A percentile compares a stretch with the other conserved stretches of the same genome.
Conservation (phyloP, 2,113 vertebrate species). For the Mustela nigripes region DNA sequence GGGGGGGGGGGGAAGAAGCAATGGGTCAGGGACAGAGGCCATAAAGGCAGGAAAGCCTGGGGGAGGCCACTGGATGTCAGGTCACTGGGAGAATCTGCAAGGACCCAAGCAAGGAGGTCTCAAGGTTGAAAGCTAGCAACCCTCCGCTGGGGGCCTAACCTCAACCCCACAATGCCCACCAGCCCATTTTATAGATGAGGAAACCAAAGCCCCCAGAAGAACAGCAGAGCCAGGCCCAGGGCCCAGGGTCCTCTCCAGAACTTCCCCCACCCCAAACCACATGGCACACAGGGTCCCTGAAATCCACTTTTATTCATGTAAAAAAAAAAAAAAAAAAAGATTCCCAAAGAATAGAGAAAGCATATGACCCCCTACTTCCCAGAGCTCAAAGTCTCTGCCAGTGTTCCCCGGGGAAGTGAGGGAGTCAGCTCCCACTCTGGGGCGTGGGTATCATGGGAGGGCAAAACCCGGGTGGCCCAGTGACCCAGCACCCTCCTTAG, state of each 20-base stretch:
- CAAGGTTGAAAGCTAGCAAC: not conserved
- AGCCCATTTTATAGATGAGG: not conserved
- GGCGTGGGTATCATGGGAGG: not conserved
- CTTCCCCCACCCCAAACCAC: slow-evolving; percentile 55
- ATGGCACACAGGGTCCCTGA: slow-evolving; percentile 72
- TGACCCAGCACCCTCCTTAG: slow-evolving; percentile 25
- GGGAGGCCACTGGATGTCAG: not conserved
- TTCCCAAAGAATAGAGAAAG: slow-evolving; percentile 63
- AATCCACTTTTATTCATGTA: slow-evolving; percentile 81
- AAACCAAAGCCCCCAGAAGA: slow-evolving; percentile 28
- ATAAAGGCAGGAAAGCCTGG: not conserved
- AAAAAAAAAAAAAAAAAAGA: slow-evolving; percentile 64
- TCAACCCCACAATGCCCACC: not conserved
- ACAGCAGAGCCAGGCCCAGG: not conserved
- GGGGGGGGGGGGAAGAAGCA: not conserved
- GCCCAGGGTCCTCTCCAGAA: not conserved
- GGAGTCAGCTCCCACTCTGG: not conserved
- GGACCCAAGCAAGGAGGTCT: not conserved
- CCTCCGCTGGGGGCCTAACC: not conserved
- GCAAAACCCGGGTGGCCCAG: not conserved
- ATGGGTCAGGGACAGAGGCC: no score
- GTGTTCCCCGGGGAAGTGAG: not conserved
- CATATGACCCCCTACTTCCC: slow-evolving; percentile 26
- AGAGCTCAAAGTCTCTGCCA: not conserved
- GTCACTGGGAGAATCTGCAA: not conserved